Conservation (phyloP, 2,797 vertebrate genomes). For the Heliangelus exortis region DNA sequence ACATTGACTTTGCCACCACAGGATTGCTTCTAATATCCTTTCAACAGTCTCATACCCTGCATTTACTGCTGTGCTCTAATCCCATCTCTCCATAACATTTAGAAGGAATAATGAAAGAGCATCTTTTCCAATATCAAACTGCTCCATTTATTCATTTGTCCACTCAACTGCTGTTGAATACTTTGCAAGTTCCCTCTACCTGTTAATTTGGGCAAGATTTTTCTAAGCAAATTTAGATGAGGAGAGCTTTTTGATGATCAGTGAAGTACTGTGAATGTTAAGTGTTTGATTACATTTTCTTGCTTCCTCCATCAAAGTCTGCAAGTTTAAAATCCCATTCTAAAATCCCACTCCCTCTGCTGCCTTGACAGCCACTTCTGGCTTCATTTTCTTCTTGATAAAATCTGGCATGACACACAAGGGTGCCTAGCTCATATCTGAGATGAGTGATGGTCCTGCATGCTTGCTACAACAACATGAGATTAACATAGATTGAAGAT, state of each 20-base stretch:
- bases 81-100: not conserved
- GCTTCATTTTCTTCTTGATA: slow-evolving; percentile 49
- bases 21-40: slow-evolving; percentile 34
- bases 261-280: not conserved
- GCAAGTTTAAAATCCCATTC: slow-evolving; percentile 3
- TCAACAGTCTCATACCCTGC: not conserved
- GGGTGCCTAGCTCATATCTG: not conserved
- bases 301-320: not conserved
- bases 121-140: not conserved
- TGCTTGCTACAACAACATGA: slow-evolving; percentile 21
- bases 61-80: slow-evolving; percentile 37
- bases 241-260: slow-evolving; percentile 36
- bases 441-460: slow-evolving; percentile 36
- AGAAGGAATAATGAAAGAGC: not conserved
- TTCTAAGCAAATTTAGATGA: not conserved
- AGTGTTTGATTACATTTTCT: slow-evolving; percentile 12
- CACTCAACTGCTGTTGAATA: not conserved
- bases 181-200: not conserved
- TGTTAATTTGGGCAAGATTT: not conserved
- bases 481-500: slow-evolving; percentile 52
- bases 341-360: not conserved
- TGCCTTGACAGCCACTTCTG: slow-evolving; percentile 40
- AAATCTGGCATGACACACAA: slow-evolving; percentile 17
- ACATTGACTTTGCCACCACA: slow-evolving; percentile 20
- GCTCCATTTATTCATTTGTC: not conserved